A percentile compares a stretch with the other conserved stretches of the same genome.
phyloP scores from a whole-genome alignment of 2,888 invertebrate species.

The Fragum sueziense region DNA sequence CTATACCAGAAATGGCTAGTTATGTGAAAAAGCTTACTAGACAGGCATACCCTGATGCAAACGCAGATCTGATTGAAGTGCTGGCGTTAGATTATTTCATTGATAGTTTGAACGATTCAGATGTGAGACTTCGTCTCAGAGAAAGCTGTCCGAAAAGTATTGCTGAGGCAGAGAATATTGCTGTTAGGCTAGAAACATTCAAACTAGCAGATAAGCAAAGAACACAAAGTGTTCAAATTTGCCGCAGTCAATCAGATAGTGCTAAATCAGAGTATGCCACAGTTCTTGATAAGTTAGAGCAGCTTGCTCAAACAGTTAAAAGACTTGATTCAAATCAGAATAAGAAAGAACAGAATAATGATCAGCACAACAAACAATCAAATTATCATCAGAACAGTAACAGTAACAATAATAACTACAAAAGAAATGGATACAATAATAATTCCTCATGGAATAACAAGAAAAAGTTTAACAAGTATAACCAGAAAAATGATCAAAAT shows the following conservation, averaged over 20 bases:
- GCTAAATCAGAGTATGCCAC: not conserved
- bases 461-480: not conserved
- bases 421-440: not conserved
- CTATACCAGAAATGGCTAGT: constrained; percentile 54
- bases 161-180: constrained; percentile 36
- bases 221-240: not conserved
- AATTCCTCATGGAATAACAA: not conserved
- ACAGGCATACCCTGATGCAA: constrained; percentile 41
- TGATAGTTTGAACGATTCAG: constrained; percentile 39
- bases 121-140: constrained; percentile 31
- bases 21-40: constrained; percentile 45
- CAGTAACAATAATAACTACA: not conserved
- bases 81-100: constrained; percentile 42
- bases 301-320: not conserved
- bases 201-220: constrained; percentile 29
- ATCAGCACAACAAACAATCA: not conserved
- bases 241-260: not conserved
- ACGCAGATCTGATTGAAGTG: constrained; percentile 23
- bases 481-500: not conserved
- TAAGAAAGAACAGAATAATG: not conserved
- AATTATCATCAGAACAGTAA: not conserved
- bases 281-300: not conserved
- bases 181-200: constrained; percentile 40
- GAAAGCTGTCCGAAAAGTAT: constrained; percentile 34
- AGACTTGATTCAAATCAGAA: not conserved